Conservation (phyloP, 2,888 invertebrate species). For the Latheticus oryzae region DNA sequence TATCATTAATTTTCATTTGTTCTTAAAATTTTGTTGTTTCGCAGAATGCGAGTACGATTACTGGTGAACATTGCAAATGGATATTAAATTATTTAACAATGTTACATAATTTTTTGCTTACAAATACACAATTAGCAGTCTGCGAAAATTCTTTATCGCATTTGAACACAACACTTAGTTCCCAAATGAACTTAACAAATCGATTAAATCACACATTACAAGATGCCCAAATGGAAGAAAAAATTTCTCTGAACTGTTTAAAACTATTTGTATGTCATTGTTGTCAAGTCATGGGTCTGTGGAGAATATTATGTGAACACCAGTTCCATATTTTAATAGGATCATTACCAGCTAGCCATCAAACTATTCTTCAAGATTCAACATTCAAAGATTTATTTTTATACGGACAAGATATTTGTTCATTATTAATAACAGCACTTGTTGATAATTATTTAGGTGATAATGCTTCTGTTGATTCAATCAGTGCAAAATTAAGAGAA, state of each 20-base stretch:
- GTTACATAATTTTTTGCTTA: constrained; percentile 79
- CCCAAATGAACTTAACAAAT: constrained; percentile 46
- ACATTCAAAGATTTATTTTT: constrained; percentile 82
- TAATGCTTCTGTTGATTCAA: constrained; percentile 93
- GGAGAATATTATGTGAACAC: constrained; percentile 93
- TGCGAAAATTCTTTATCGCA: constrained; percentile 36
- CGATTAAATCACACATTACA: constrained; percentile 57
- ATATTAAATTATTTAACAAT: constrained; percentile 82
- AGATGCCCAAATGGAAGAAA: constrained; percentile 74
- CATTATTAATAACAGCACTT: constrained; percentile 82
- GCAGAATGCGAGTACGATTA: constrained; percentile 76
- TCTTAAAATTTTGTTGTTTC: constrained; percentile 44
- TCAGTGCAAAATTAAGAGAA: constrained; percentile 87
- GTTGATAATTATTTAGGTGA: constrained; percentile 94
- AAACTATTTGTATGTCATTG: constrained; percentile 75
- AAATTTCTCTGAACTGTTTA: constrained; percentile 81
- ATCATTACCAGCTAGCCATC: constrained; percentile 75
- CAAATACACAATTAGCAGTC: constrained; percentile 69
- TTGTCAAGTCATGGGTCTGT: constrained; percentile 91
- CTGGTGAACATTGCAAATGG: constrained; percentile 77
- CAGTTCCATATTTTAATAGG: constrained; percentile 85
- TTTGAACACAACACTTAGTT: constrained; percentile 44
- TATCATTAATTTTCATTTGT: not conserved
- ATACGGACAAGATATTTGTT: constrained; percentile 81
- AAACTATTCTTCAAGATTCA: constrained; percentile 72